Evolutionary conservation across 1,140 invertebrate species (phyloP), one percentile per base, ranked within the genome.

Genomic region (Bombus sibiricus): DNA sequence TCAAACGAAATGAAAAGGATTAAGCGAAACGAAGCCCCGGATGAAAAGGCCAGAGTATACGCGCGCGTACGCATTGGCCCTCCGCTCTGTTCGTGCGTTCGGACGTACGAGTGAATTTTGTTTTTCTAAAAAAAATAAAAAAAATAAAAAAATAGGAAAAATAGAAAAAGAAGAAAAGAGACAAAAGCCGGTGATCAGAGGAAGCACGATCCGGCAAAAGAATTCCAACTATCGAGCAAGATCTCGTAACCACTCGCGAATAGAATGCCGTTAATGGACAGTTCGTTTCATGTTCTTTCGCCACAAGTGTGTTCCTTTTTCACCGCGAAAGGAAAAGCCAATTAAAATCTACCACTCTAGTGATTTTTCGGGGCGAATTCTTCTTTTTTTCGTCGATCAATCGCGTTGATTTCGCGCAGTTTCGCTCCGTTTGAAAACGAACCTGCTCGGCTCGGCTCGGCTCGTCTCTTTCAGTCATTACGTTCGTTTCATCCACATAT

Each of bases 401-500:
- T 81, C 68, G 34, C 68, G 22, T 25, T 62, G 39, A 75, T 66
- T 81, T 34, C 78, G 47, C n/a, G 37, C 53, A 66, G 4, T 68
- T 43, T 43, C 34, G 43, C 62, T 15, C 22, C 3, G 34, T 37
- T 57, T 34, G 37, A 13, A 32, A 47, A 32, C 9, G 18, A 62
- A 15, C 32, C 32, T 8, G 34, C 25, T 10, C 34, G 2, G 22
- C 9, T 34, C 57, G 43, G 43, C 9, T 34, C 57, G 15, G 15
- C 43, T 22, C 59, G 9, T 10, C 39, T n/a, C 64, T 77, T 64
- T 43, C 81, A 34, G 75, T 88, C 79, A 86, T 88, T 75, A 80
- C 69, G 39, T 86, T 69, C 87, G 88, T 86, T 88, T 89, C 82
- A 81, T 74, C 32, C 57, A 37, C 43, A 66, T 78, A 88, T 89